A percentile compares a stretch with the other conserved stretches of the same genome.
Conservation (phyloP, 1,140 invertebrate species). For the Tachypleus tridentatus region DNA sequence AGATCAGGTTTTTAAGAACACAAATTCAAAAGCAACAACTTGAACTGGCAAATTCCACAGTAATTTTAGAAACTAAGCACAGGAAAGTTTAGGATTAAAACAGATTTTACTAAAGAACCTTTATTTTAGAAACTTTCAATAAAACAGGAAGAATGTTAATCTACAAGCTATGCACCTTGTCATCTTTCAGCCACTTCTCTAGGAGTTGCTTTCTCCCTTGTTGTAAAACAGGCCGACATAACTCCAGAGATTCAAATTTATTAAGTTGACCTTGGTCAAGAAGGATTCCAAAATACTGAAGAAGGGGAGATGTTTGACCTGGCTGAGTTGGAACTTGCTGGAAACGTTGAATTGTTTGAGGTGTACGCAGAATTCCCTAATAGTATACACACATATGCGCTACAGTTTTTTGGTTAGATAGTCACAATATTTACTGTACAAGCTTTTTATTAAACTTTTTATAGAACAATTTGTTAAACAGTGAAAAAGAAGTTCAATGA, state of each 20-base stretch:
- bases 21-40: too few species aligned
- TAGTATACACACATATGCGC: neutral
- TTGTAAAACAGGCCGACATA: constrained; percentile 86
- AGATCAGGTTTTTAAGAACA: too few species aligned
- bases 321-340: constrained; percentile 88
- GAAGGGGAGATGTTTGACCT: constrained; percentile 84
- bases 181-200: constrained; percentile 99
- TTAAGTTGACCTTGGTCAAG: constrained; percentile 84
- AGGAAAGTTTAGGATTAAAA: too few species aligned
- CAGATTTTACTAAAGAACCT: too few species aligned
- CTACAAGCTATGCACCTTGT: constrained; percentile 47
- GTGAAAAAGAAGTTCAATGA: neutral
- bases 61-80: too few species aligned
- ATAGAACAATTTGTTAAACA: neutral
- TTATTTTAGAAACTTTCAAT: too few species aligned
- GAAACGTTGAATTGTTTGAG: constrained; percentile 94
- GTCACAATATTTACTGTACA: neutral
- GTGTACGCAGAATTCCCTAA: constrained; percentile 81
- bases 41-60: too few species aligned
- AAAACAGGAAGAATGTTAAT: too few species aligned
- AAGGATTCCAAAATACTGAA: constrained; percentile 97
- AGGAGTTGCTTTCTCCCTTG: constrained; percentile 87
- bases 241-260: constrained; percentile 94
- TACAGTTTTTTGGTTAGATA: neutral
- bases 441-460: neutral